Evolutionary conservation across 2,113 vertebrate genomes (phyloP).

Genomic region (Excalfactoria chinensis): DNA sequence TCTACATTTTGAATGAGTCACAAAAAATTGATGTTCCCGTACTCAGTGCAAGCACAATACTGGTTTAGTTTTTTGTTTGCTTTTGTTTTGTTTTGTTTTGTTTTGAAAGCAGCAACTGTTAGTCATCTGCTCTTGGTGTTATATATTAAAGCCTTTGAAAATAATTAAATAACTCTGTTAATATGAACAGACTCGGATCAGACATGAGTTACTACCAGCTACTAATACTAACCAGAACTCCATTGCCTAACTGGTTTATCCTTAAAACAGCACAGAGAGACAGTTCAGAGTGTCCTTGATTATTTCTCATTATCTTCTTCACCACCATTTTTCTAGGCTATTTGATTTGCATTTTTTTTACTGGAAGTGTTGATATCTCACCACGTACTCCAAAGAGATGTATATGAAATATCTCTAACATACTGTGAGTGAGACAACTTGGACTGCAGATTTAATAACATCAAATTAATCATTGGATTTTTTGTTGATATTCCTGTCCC

Average conservation of each 20-base stretch:
- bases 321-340: background rate
- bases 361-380: background rate
- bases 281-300: background rate
- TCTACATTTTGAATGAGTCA: background rate
- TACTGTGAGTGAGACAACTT: background rate
- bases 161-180: background rate
- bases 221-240: background rate
- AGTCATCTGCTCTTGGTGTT: background rate
- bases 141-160: background rate
- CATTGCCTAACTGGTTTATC: background rate
- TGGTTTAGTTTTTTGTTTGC: rapidly evolving
- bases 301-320: background rate
- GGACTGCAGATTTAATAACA: background rate
- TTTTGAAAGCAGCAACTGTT: background rate
- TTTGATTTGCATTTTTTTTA: background rate
- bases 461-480: background rate
- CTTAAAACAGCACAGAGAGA: background rate
- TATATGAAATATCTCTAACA: background rate
- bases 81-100: rapidly evolving
- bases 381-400: background rate
- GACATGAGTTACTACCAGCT: background rate
- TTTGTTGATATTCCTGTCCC: background rate
- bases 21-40: background rate
- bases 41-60: background rate
- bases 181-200: background rate